Conservation (phyloP, 2,113 vertebrate species). For the cat (Felis catus) region DNA sequence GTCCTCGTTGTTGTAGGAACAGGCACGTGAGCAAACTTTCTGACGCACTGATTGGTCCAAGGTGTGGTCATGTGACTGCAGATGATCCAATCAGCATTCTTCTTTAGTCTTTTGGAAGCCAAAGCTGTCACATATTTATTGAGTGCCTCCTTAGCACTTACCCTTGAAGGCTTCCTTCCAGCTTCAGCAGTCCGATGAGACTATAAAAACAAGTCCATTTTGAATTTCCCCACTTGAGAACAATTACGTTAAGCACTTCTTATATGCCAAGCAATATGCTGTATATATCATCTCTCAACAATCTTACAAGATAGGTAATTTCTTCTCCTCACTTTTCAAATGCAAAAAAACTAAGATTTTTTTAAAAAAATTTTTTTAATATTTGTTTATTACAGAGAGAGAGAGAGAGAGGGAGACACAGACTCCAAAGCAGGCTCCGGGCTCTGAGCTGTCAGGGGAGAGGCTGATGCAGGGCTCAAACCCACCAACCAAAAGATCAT, state of each 20-base stretch:
- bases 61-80: not conserved
- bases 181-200: not conserved
- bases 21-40: not conserved
- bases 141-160: not conserved
- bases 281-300: not conserved
- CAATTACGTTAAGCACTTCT: not conserved
- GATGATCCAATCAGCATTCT: not conserved
- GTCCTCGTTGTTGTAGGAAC: accelerated
- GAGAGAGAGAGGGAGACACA: too few species aligned
- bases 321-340: not conserved
- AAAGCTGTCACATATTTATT: not conserved
- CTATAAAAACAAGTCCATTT: conserved; percentile 4
- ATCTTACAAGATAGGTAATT: not conserved
- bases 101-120: not conserved
- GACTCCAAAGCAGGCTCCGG: too few species aligned
- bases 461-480: too few species aligned
- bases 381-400: too few species aligned
- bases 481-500: too few species aligned
- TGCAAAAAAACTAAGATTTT: not conserved
- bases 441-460: too few species aligned
- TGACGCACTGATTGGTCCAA: not conserved
- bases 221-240: not conserved
- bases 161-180: not conserved
- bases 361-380: too few species aligned
- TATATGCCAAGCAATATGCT: not conserved